Conservation (phyloP, 2,888 invertebrate genomes). For the Cremastobaeus sp. region DNA sequence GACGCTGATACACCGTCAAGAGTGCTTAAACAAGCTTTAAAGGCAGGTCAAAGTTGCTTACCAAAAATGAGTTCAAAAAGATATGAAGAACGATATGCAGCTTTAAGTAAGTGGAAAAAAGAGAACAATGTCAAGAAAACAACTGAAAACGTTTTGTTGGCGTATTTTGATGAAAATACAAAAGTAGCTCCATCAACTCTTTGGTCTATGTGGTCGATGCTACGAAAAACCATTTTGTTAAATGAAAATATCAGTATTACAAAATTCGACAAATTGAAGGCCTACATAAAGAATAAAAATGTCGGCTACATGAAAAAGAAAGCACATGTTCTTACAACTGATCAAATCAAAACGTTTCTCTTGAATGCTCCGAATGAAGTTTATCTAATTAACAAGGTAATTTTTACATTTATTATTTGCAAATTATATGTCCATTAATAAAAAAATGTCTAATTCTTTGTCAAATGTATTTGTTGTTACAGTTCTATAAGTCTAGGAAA, state of each 20-base stretch:
- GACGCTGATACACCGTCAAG: not conserved
- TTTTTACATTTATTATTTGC: not conserved
- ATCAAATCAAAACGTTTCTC: not conserved
- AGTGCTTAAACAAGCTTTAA: not conserved
- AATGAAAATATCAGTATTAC: not conserved
- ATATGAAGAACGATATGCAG: not conserved
- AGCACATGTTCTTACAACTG: not conserved
- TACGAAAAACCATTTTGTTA: not conserved
- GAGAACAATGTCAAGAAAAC: not conserved
- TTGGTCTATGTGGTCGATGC: no score
- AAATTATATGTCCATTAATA: not conserved
- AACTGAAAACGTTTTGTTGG: not conserved
- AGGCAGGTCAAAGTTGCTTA: not conserved
- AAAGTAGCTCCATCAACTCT: no score
- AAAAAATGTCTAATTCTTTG: not conserved
- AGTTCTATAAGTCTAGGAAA: no score
- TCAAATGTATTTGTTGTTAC: not conserved
- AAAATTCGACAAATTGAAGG: not conserved
- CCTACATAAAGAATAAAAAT: not conserved
- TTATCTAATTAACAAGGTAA: not conserved
- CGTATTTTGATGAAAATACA: not conserved
- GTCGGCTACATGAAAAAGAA: not conserved
- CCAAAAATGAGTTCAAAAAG: not conserved
- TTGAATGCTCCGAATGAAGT: not conserved
- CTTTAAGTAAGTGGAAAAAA: not conserved